Base-by-base conservation (phyloP, 2,888 invertebrate genomes). In the Norana najaformis region DNA sequence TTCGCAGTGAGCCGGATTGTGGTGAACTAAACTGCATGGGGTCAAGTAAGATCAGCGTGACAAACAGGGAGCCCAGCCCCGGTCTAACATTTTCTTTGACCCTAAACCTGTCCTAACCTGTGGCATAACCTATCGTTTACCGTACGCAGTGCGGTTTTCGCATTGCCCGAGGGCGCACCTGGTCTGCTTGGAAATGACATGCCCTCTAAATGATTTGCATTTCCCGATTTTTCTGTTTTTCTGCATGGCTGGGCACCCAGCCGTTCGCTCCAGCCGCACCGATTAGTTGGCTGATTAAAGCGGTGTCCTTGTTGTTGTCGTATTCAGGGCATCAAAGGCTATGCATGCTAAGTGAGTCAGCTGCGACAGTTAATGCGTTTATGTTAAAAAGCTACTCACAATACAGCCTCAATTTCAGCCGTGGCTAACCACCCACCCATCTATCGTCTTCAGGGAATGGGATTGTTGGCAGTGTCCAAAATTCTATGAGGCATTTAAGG, bases 181-280 rank as follows among this genome's bases (percentile, higher is more conserved):
- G n/a, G 69, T 69, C 69, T n/a, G 69, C 69, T 69, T 69, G 69
- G 6, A n/a, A 69, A n/a, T n/a, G 69, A 11, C n/a, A 30, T 69
- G 69, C 69, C 69, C 47, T 69, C 69, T 69, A 69, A 69, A n/a
- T 69, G 69, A 69, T 30, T 69, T 69, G 69, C 69, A n/a, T 69
- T 69, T 69, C 30, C 69, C n/a, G 69, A n/a, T 69, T 47, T 69
- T 69, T n/a, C 69, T 1, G 30, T n/a, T n/a, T 13, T 69, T 69
- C 69, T 69, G 69, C 69, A 69, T 69, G 69, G 69, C 6, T 69
- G 69, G n/a, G 30, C 69, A 69, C 23, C 47, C 47, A 23, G 20
- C 23, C 47, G 47, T 30, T 11, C 53, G n/a, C n/a, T 69, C 69
- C 69, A 69, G 30, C n/a, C 69, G 69, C 30, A 69, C 69, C 69